These are phyloP conservation scores for Pomatostomus ruficeps DNA, from an alignment of 2,113 vertebrate genomes.

Conservation along the genomic window DNA sequence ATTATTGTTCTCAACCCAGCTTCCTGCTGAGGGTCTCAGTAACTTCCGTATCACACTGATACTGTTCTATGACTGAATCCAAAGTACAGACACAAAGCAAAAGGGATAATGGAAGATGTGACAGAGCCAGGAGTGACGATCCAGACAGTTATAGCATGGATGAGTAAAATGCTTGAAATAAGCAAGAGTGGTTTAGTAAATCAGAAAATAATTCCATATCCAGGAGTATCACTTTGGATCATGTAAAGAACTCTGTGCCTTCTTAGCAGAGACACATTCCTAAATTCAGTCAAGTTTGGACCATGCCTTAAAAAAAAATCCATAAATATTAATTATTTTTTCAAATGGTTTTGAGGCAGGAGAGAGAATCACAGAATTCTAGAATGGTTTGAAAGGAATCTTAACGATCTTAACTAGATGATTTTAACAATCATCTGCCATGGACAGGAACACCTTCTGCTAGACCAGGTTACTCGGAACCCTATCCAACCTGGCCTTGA, in stretches of 20 bases:
- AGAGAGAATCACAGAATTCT: not conserved
- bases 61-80: not conserved
- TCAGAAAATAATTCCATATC: not conserved
- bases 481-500: not conserved
- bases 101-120: not conserved
- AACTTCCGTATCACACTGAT: not conserved
- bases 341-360: not conserved
- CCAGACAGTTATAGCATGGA: not conserved
- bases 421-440: not conserved
- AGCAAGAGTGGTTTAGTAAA: not conserved
- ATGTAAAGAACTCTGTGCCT: not conserved
- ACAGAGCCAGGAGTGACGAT: not conserved
- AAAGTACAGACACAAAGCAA: not conserved
- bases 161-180: not conserved
- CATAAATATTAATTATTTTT: not conserved
- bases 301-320: not conserved
- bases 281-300: not conserved
- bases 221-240: not conserved
- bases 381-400: not conserved
- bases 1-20: conserved; percentile 19
- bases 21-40: conserved; percentile 6
- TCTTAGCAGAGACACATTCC: not conserved
- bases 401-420: not conserved
- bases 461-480: not conserved
- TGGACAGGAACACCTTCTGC: not conserved